These are phyloP conservation scores for Xiphorhynchus elegans DNA, from an alignment of 2,113 vertebrate genomes.

Conservation along the genomic window DNA sequence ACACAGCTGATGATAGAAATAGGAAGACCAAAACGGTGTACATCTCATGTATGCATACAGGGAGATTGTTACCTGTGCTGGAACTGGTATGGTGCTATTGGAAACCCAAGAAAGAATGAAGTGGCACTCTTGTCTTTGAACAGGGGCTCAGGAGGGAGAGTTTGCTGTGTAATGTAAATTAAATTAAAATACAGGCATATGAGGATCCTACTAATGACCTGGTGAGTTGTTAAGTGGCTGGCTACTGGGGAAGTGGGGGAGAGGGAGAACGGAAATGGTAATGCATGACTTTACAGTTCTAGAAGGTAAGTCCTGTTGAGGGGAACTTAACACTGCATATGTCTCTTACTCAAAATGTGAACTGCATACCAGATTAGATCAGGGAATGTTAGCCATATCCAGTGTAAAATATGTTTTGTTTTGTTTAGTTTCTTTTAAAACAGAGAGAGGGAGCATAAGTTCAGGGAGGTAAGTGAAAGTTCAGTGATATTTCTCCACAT, in stretches of 20 bases:
- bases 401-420: slow-evolving; percentile 17
- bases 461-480: slow-evolving; percentile 45
- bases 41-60: accelerated
- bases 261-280: not conserved
- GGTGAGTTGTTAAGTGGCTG: not conserved
- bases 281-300: not conserved
- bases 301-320: not conserved
- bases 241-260: not conserved
- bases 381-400: slow-evolving; percentile 21
- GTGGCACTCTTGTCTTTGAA: not conserved
- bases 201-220: not conserved
- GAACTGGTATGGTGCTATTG: not conserved
- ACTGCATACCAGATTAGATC: slow-evolving; percentile 21
- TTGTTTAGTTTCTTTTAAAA: slow-evolving; percentile 34
- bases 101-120: not conserved
- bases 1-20: not conserved
- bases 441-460: slow-evolving; percentile 17
- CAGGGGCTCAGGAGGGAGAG: not conserved
- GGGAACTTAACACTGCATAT: not conserved
- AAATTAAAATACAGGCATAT: not conserved
- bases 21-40: not conserved
- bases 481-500: slow-evolving; percentile 45
- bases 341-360: not conserved
- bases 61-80: not conserved
- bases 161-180: not conserved